Conservation (phyloP, 2,888 invertebrate species). For the Phalangium opilio region DNA sequence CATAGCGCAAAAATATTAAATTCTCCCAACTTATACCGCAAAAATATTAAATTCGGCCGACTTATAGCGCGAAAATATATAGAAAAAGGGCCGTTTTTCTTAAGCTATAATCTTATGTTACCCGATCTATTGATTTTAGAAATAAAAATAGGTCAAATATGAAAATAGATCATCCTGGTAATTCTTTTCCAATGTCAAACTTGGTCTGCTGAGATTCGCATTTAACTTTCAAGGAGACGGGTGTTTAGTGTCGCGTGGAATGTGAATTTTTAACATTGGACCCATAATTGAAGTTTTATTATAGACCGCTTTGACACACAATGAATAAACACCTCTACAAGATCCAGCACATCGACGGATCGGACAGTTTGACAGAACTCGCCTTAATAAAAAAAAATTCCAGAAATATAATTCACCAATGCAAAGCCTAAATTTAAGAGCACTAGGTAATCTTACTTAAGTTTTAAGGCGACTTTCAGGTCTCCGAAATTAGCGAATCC, state of each 20-base stretch:
- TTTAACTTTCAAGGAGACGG: slow-evolving; percentile 24
- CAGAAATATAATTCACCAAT: too few species aligned
- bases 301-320: slow-evolving; percentile 28
- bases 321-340: slow-evolving; percentile 28
- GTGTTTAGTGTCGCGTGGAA: slow-evolving; percentile 29
- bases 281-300: slow-evolving; percentile 23
- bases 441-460: slow-evolving; percentile 1
- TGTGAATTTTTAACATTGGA: slow-evolving; percentile 26
- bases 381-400: slow-evolving; percentile 3
- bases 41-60: too few species aligned
- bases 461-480: slow-evolving; percentile 23
- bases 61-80: too few species aligned
- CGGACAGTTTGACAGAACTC: slow-evolving; percentile 5
- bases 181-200: slow-evolving; percentile 23
- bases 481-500: slow-evolving; percentile 28
- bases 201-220: slow-evolving; percentile 25
- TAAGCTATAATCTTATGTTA: too few species aligned
- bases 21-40: too few species aligned
- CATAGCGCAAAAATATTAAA: too few species aligned
- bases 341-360: slow-evolving; percentile 2
- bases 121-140: too few species aligned
- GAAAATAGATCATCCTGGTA: slow-evolving; percentile 27
- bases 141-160: too few species aligned
- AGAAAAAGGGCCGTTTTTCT: too few species aligned
- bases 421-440: neutral